phyloP scores from a whole-genome alignment of 2,113 vertebrate genomes.

The Pteronura brasiliensis region DNA sequence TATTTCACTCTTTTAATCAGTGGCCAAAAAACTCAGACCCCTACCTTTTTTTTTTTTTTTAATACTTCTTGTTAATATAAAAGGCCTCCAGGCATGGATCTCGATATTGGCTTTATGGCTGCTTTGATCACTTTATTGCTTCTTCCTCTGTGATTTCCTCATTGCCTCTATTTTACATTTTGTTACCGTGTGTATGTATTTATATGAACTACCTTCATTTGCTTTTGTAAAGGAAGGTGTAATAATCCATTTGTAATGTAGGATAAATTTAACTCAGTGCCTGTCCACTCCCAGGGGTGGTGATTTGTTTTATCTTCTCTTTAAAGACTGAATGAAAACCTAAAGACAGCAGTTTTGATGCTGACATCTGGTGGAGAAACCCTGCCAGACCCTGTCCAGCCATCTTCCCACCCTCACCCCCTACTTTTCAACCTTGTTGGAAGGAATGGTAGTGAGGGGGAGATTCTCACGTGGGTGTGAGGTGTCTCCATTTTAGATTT shows the following conservation, averaged over 20 bases:
- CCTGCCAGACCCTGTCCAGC: too few relatives aligned
- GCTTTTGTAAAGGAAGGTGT: not conserved
- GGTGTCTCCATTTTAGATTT: not conserved
- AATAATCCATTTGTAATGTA: not conserved
- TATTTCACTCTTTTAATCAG: not conserved
- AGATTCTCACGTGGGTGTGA: rapidly evolving
- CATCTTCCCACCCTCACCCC: rapidly evolving
- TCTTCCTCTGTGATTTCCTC: not conserved
- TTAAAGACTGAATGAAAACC: not conserved
- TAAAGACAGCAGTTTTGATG: not conserved
- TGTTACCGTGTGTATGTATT: not conserved
- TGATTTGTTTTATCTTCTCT: not conserved
- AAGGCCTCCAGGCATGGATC: not conserved
- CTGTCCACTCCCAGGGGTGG: not conserved
- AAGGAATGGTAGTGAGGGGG: not conserved
- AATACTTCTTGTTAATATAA: not conserved
- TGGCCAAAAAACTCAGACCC: not conserved
- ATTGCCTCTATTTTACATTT: not conserved
- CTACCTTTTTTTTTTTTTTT: not conserved
- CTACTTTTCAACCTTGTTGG: not conserved
- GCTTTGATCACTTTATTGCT: not conserved
- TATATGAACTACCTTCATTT: not conserved
- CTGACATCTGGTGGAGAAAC: not conserved
- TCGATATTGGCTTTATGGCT: not conserved
- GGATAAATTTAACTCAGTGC: not conserved